Conservation (phyloP, 1,140 invertebrate genomes). For the Penaeus vannamei region DNA sequence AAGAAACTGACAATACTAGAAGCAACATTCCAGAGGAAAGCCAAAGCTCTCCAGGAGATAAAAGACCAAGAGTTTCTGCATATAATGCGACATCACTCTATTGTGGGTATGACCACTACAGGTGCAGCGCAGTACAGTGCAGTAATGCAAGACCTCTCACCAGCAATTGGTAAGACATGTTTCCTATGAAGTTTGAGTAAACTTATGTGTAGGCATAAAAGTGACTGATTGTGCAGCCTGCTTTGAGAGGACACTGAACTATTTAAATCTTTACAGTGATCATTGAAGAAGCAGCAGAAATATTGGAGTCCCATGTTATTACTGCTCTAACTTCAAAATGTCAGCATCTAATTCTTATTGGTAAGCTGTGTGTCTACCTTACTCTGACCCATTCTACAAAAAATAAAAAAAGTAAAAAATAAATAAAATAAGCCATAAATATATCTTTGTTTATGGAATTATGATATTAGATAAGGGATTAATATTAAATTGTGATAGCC, state of each 20-base stretch:
- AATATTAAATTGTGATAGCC: background rate
- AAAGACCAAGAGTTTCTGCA: conserved; percentile 30
- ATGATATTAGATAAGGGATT: background rate
- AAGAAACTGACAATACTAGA: background rate
- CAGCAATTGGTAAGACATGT: conserved; percentile 73
- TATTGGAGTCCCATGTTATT: conserved; percentile 83
- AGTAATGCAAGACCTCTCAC: conserved; percentile 76
- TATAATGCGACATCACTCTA: conserved; percentile 45
- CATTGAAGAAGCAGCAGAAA: conserved; percentile 91
- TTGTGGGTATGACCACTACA: conserved; percentile 85
- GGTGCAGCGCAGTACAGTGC: conserved; percentile 79
- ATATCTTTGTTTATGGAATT: background rate
- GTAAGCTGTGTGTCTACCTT: conserved; percentile 68
- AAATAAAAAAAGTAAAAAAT: too few relatives aligned
- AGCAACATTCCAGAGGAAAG: background rate
- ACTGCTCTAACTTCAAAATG: conserved; percentile 80
- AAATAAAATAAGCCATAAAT: background rate
- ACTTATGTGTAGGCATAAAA: too few relatives aligned
- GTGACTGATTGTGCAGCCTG: too few relatives aligned
- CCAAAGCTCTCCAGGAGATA: background rate
- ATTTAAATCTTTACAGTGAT: conserved; percentile 71
- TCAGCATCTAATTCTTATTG: conserved; percentile 87
- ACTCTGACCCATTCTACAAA: background rate
- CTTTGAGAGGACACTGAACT: too few relatives aligned
- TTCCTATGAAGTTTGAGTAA: too few relatives aligned